Base-by-base conservation (phyloP, 2,888 invertebrate genomes). In the Lasius platythorax region DNA sequence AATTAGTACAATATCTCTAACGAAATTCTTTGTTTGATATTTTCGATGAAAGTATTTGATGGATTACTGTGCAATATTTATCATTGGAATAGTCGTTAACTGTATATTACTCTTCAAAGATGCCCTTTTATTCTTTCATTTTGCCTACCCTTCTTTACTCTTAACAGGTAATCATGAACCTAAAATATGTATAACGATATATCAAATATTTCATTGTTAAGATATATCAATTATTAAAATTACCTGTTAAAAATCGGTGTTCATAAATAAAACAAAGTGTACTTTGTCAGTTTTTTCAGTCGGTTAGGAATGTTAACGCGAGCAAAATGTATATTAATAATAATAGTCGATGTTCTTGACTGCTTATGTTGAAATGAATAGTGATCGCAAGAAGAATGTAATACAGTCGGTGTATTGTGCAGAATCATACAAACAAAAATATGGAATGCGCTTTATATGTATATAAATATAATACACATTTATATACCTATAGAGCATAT, bases 1-100 rank as follows among this genome's bases (percentile, higher is more conserved):
- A 89, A 87, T 83, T 87, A 79, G 84, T 79, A 81, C 83, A 70
- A 74, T 50, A 40, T 50, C 58, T 56, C 40, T 67, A 68, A 58
- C 23, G 30, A 67, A 40, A 76, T 12, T 56, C 53, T 30, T 53
- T 12, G 58, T 46, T 61, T 72, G 63, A 81, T 72, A 81, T 72
- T 81, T 72, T 79, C 33, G 28, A 70, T 81, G 79, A 81, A 81
- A 70, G 70, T 79, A 61, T 70, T 11, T 15, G 18, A 68, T 67
- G 9, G 61, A 83, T 82, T 53, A n/a, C 15, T 28, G 63, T 63
- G 56, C 75, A 81, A 83, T 83, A 67, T 61, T 61, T 68, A 68
- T 37, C 43, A 56, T 82, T 68, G 66, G 58, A 85, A 74, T 43
- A 76, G 30, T 72, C 12, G 72, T 23, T 43, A 50, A 68, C 6